phyloP scores from a whole-genome alignment of 2,113 vertebrate genomes.

The Opisthocomus hoazin region DNA sequence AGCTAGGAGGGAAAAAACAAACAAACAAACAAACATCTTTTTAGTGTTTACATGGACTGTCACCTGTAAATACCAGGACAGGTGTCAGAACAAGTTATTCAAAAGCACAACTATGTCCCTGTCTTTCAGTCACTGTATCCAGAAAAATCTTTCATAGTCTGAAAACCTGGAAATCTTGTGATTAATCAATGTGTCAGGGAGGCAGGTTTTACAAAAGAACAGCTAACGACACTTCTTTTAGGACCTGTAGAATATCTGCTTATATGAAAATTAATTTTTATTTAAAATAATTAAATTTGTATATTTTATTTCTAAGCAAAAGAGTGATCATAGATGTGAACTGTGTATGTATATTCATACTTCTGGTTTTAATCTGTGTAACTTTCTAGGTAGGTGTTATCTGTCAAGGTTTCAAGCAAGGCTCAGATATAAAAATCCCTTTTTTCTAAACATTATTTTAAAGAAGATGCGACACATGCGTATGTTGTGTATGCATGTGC shows the following conservation, averaged over 20 bases:
- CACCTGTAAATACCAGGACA: neutral
- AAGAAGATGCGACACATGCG: neutral
- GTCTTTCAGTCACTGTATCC: neutral
- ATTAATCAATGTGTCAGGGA: neutral
- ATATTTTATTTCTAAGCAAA: neutral
- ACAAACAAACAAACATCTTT: fast-evolving
- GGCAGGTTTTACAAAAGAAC: neutral
- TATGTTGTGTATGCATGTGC: neutral
- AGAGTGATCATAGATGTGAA: neutral
- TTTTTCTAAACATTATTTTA: conserved; percentile 5
- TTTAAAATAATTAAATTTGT: neutral
- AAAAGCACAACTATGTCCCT: neutral
- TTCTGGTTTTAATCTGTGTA: neutral
- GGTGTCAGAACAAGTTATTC: neutral
- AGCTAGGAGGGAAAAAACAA: neutral
- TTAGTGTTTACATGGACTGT: neutral
- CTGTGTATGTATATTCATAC: neutral
- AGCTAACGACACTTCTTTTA: neutral
- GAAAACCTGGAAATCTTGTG: neutral
- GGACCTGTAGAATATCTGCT: neutral
- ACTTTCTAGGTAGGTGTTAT: neutral
- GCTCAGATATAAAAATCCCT: neutral
- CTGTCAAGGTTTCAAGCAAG: conserved; percentile 3
- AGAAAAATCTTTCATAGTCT: neutral
- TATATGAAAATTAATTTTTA: neutral